phyloP scores from a whole-genome alignment of 1,140 invertebrate species.

The Drosophila nigrodunni region DNA sequence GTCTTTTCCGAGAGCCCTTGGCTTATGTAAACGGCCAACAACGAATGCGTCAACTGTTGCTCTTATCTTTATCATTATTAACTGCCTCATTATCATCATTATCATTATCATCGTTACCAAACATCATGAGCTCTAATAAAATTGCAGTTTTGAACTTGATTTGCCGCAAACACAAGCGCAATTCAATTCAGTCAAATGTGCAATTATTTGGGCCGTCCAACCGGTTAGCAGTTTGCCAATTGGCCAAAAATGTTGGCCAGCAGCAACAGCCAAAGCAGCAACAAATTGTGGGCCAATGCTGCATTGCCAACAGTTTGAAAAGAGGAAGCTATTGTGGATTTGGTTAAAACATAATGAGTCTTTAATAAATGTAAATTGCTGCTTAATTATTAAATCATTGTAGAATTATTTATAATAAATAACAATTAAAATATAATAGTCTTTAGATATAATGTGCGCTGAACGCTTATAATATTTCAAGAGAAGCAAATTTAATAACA shows the following conservation, averaged over 20 bases:
- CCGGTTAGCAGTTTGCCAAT: constrained; percentile 37
- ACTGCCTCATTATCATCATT: constrained; percentile 6
- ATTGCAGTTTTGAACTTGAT: constrained; percentile 71
- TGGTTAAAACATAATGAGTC: neutral
- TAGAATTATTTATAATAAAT: no score
- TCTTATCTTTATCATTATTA: neutral
- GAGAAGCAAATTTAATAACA: no score
- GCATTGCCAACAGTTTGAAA: neutral
- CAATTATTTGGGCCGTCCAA: constrained; percentile 27
- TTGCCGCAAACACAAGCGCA: constrained; percentile 24
- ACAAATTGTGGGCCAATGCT: constrained; percentile 23
- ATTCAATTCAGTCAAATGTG: constrained; percentile 13
- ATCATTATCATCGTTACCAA: constrained; percentile 9
- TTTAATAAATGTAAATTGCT: neutral
- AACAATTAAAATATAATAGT: no score
- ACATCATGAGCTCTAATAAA: constrained; percentile 23
- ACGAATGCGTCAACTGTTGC: constrained; percentile 36
- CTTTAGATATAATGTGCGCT: no score
- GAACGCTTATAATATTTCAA: no score
- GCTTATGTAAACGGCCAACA: constrained; percentile 33
- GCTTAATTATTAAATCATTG: neutral
- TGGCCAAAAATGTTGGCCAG: constrained; percentile 12
- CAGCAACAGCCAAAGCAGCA: neutral
- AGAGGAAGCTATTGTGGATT: neutral
- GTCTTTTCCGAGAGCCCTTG: constrained; percentile 25